Evolutionary conservation across 1,140 invertebrate species (phyloP), one percentile per base, ranked within the genome.

Genomic region (Apis dorsata): DNA sequence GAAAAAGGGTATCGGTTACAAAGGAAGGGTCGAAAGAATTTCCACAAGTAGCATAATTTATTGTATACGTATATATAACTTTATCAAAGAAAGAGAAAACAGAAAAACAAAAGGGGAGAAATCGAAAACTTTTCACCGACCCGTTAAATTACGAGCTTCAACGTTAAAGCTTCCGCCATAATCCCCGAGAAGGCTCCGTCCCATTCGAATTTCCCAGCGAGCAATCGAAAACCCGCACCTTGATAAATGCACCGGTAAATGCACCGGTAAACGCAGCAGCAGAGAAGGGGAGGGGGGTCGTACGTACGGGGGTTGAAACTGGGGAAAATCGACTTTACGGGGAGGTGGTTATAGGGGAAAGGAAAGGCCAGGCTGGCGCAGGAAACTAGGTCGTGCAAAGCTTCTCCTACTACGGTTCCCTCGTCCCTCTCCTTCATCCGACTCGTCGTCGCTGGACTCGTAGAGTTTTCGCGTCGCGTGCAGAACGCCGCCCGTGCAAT

Each of bases 351-450:
- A 63, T 44, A n/a, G 69, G 63, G 53, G 60, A 66, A 72, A 76
- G 76, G 55, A 88, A 34, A 75, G 75, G 81, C 71, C 79, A 75
- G 69, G 69, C 34, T 44, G 63, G 62, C 49, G 85, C 51, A n/a
- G 79, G 78, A 80, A 89, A 89, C 84, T 88, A 53, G 88, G 88
- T 89, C 85, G 80, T 83, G 44, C 66, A 59, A 49, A 79, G 66
- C 63, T 76, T 73, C 49, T 44, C 71, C 53, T 59, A 24, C 11
- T 57, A 28, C 28, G 34, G 34, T 34, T 34, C 34, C 28, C 53
- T 62, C 69, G 24, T 24, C 15, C 34, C 34, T 44, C 34, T 44
- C 34, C 34, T 44, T 44, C 34, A 7, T 44, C 34, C 34, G 34
- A 44, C 34, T 28, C 28, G 28, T 28, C 28, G 28, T 28, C 2